Evolutionary conservation across 2,797 vertebrate species (phyloP), one percentile per base, ranked within the genome.

Genomic region (Columba guinea): DNA sequence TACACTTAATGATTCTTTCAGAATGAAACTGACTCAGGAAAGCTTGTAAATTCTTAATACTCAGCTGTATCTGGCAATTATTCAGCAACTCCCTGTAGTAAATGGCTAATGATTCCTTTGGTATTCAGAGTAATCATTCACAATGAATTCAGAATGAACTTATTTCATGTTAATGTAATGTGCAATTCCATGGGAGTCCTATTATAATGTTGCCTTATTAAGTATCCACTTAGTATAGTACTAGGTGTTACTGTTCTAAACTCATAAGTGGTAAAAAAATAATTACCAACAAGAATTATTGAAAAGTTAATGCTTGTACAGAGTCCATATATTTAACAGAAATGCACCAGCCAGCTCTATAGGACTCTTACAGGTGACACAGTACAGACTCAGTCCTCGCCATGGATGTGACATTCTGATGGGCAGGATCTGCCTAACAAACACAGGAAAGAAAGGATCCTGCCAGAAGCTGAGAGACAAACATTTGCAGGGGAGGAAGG

Each of bases 91-190:
- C 37, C 84, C 62, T 85, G 26, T 32, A 62, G 93, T 77, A 69
- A n/a, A 88, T 60, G 71, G 87, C 91, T 97, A 91, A 88, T 75
- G 44, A 52, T 97, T 96, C 95, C 96, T 96, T 90, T 68, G 89
- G 90, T 67, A 73, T 76, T 88, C 85, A 15, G 84, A 87, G 75
- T 93, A 96, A 96, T 96, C 82, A 93, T 86, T 95, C 96, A 93
- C 95, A 97, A 97, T 95, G 88, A 97, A 97, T 97, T 96, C 92
- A 94, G 96, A 97, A 97, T 73, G 93, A 97, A 93, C 95, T 97
- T 95, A 82, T 96, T 83, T 96, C 90, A 63, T 82, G 69, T 87
- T 97, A 97, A 95, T 92, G 90, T 5, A 20, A 87, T 94, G 37
- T 97, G 85, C 93, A 94, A 94, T 97, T 96, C 82, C 59, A 51